These are phyloP conservation scores for Lepidurus packardi DNA, from an alignment of 1,140 invertebrate genomes.

Conservation along the genomic window DNA sequence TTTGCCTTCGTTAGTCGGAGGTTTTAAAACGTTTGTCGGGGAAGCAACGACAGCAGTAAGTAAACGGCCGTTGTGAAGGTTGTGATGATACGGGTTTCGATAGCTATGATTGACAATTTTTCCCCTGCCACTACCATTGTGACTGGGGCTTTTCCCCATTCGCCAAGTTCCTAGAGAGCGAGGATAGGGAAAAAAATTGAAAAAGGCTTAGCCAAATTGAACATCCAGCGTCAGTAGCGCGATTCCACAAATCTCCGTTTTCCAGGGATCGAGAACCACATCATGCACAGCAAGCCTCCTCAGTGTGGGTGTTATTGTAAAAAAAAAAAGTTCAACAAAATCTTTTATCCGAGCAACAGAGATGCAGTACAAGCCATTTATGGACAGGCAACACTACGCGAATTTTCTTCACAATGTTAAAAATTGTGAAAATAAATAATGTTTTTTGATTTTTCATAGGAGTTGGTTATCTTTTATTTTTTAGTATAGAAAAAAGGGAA, in stretches of 20 bases:
- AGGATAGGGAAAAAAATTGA: not conserved
- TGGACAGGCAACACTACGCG: not conserved
- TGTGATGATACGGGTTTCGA: not conserved
- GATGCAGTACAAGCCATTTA: not conserved
- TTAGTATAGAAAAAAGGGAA: conserved; percentile 10
- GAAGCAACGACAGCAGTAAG: not conserved
- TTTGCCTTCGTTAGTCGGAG: not conserved
- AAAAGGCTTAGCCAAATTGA: not conserved
- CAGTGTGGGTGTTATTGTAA: not conserved
- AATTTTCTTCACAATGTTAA: too few relatives aligned
- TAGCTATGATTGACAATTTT: not conserved
- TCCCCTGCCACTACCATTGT: not conserved
- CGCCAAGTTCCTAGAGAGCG: not conserved
- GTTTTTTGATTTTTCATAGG: not conserved
- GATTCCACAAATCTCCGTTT: not conserved
- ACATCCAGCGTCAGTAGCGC: not conserved
- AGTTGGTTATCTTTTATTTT: not conserved
- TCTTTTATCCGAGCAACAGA: not conserved
- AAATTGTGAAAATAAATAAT: too few relatives aligned
- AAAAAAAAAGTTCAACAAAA: not conserved
- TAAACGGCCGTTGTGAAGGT: not conserved
- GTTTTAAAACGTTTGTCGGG: not conserved
- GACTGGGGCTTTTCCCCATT: not conserved
- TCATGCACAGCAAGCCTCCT: not conserved
- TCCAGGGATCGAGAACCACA: not conserved